Percentiles rank a stretch among this genome's conserved stretches.
Evolutionary conservation across 2,797 vertebrate genomes (phyloP).

Genomic region (Fringilla coelebs): DNA sequence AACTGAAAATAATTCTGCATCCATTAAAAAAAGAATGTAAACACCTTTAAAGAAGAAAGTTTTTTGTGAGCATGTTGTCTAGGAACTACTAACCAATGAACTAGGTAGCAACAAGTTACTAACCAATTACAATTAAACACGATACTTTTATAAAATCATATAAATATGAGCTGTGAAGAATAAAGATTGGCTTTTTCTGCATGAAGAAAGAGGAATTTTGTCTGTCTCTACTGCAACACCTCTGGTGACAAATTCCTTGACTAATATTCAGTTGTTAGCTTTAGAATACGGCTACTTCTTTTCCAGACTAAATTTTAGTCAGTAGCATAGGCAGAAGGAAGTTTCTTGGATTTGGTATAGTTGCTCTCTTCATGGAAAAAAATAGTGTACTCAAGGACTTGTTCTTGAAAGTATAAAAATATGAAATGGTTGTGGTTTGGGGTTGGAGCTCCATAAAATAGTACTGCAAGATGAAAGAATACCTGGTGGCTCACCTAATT

Average conservation of each 20-base stretch:
- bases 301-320: not conserved
- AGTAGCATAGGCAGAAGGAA: not conserved
- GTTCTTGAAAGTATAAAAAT: not conserved
- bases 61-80: not conserved
- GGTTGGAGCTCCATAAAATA: not conserved
- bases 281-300: not conserved
- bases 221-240: not conserved
- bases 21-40: not conserved
- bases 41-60: not conserved
- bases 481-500: not conserved
- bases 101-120: not conserved
- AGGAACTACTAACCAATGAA: not conserved
- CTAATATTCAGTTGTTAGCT: not conserved
- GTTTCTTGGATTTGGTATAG: fast-evolving
- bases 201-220: not conserved
- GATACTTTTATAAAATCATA: not conserved
- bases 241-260: not conserved
- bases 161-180: not conserved
- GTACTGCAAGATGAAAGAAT: not conserved
- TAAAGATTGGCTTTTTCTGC: not conserved
- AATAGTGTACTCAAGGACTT: not conserved
- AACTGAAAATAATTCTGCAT: not conserved
- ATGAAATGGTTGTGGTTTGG: not conserved
- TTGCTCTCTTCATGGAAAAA: not conserved
- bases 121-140: not conserved